Base-by-base conservation (phyloP, 2,797 vertebrate species). In the Acrossocheilus fasciatus region DNA sequence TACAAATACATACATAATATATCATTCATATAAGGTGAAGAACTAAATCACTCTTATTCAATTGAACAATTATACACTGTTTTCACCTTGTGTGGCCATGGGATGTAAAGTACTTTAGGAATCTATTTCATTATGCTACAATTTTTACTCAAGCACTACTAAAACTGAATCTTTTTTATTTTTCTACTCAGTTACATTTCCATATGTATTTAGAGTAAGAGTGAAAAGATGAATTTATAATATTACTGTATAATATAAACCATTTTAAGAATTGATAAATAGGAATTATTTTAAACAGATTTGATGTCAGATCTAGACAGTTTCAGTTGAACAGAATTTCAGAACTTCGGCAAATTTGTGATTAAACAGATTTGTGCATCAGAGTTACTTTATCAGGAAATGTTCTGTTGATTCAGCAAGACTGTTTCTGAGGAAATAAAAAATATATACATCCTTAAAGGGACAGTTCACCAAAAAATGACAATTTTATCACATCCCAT, bases 11-110 rank as follows among this genome's bases (percentile, higher is more conserved):
- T 41, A 57, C 10, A 18, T 17, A 50, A 75, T 34, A 52, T 34
- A 23, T 76, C 0, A 26, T 36, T 36, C 30, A 54, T 30, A 30
- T 76, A 76, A 76, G 6, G 6, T 17, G 43, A 52, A 76, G 12
- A 78, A 62, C 14, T 80, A 64, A 77, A 57, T 79, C 52, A 59
- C 52, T 34, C 30, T 36, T 39, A 34, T 52, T 76, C 12, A 74
- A 30, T 50, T 47, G 9, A 74, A 47, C 41, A 47, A 14, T 52
- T 43, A 54, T 8, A 36, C 15, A 68, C 62, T 64, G 11, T n/a
- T 64, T 26, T 30, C 26, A 26, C n/a, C 26, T 66, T 34, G 26
- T 66, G 12, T 34, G 64, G 64, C 14, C 64, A 34, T 17, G 30
- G 30, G 15, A 34, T 34, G 64, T 70, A 41, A 41, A 20, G 9